Conservation (phyloP, 2,888 invertebrate species). For the Reticulitermes lucifugus region DNA sequence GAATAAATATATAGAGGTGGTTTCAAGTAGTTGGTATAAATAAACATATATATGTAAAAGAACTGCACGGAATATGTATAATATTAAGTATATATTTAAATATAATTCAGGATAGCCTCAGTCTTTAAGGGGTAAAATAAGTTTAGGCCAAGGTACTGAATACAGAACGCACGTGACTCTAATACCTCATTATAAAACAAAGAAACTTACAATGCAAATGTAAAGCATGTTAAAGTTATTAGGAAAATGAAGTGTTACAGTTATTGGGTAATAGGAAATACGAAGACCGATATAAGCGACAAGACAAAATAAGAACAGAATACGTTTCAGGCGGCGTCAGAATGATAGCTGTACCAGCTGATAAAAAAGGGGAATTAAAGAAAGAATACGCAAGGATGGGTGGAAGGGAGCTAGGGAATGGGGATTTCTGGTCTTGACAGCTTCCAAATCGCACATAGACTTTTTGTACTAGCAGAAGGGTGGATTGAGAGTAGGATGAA, state of each 20-base stretch:
- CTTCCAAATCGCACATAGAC: conserved; percentile 50
- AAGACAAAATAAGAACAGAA: conserved; percentile 15
- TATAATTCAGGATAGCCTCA: too few species aligned
- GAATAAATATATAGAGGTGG: too few species aligned
- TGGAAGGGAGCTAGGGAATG: conserved; percentile 34
- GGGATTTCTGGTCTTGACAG: conserved; percentile 52
- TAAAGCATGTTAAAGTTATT: neutral
- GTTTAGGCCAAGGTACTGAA: too few species aligned
- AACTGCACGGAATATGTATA: too few species aligned
- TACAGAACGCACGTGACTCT: too few species aligned
- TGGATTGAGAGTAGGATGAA: conserved; percentile 32
- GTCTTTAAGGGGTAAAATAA: too few species aligned
- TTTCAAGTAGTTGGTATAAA: too few species aligned
- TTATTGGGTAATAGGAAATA: neutral
- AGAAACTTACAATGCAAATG: too few species aligned
- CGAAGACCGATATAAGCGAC: conserved; percentile 10
- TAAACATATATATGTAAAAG: too few species aligned
- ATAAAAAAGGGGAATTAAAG: conserved; percentile 42
- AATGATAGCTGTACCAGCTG: conserved; percentile 37
- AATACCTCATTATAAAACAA: too few species aligned
- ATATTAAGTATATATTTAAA: too few species aligned
- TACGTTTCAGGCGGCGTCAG: neutral
- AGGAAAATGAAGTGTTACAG: conserved; percentile 33
- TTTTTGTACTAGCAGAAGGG: conserved; percentile 19
- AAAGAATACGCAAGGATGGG: conserved; percentile 21